Conservation (phyloP, 2,797 vertebrate genomes). For the Cynopterus sphinx region DNA sequence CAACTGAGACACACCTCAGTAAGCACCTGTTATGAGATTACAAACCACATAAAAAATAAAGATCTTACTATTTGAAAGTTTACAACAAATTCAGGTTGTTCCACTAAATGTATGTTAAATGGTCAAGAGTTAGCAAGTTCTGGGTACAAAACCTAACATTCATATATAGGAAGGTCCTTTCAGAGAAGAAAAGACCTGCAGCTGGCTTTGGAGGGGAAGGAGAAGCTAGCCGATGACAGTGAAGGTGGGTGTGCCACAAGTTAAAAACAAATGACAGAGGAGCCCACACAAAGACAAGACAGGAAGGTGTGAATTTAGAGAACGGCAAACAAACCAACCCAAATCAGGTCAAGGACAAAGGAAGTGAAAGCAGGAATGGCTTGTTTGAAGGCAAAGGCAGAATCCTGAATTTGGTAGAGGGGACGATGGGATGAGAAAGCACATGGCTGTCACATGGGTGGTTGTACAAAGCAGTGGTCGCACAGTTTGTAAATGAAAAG, state of each 20-base stretch:
- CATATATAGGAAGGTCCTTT: neutral
- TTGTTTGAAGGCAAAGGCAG: neutral
- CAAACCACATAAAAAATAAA: neutral
- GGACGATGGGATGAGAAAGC: neutral
- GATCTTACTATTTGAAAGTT: neutral
- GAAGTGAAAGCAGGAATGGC: neutral
- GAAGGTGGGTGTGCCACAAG: neutral
- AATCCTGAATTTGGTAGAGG: neutral
- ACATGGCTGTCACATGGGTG: neutral
- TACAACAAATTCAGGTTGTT: neutral
- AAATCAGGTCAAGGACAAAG: slow-evolving; percentile 7
- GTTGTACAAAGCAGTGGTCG: neutral
- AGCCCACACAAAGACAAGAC: neutral
- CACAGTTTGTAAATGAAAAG: neutral
- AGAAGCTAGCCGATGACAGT: neutral
- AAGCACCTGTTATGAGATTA: neutral
- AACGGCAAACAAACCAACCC: neutral
- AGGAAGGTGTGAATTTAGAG: neutral
- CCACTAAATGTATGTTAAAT: neutral
- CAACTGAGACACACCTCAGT: neutral
- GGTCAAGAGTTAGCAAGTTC: neutral
- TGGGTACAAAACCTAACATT: neutral
- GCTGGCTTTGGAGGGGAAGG: neutral
- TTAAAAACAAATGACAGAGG: slow-evolving; percentile 44
- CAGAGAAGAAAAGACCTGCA: neutral